phyloP scores from a whole-genome alignment of 2,797 vertebrate genomes.

The Aphelocoma californica region DNA sequence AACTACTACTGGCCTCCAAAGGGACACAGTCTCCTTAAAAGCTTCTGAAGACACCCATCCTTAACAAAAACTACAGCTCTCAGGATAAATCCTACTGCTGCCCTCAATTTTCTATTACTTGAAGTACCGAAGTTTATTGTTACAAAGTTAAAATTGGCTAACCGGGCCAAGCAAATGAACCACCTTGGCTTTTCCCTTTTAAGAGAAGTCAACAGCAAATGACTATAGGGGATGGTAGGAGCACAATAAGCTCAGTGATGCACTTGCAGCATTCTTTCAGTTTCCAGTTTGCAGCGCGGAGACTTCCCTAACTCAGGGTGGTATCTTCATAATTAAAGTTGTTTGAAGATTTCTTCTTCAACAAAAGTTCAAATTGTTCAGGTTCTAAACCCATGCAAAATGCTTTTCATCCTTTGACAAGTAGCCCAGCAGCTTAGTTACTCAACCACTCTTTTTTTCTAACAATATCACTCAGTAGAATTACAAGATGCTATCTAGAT shows the following conservation, averaged over 20 bases:
- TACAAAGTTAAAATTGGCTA: not conserved
- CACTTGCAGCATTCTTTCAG: not conserved
- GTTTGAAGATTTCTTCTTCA: not conserved
- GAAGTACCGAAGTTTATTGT: not conserved
- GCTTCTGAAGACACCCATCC: not conserved
- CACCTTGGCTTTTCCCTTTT: not conserved
- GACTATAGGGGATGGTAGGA: accelerated
- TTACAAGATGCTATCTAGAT: not conserved
- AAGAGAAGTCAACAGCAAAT: not conserved
- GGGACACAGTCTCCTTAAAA: not conserved
- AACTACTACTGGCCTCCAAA: not conserved
- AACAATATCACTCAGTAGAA: not conserved
- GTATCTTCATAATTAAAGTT: not conserved
- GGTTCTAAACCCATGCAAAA: not conserved
- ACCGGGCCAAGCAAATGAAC: not conserved
- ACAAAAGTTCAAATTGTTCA: not conserved
- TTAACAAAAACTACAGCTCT: not conserved
- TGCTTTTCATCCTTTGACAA: not conserved
- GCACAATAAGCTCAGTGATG: not conserved
- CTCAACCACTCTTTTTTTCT: not conserved
- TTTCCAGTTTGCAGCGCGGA: not conserved
- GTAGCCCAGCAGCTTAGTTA: not conserved
- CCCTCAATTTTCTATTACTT: not conserved
- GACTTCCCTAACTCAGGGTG: not conserved
- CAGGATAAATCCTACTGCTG: not conserved